Conservation (phyloP, 2,797 vertebrate species). For the Microhierax caerulescens region DNA sequence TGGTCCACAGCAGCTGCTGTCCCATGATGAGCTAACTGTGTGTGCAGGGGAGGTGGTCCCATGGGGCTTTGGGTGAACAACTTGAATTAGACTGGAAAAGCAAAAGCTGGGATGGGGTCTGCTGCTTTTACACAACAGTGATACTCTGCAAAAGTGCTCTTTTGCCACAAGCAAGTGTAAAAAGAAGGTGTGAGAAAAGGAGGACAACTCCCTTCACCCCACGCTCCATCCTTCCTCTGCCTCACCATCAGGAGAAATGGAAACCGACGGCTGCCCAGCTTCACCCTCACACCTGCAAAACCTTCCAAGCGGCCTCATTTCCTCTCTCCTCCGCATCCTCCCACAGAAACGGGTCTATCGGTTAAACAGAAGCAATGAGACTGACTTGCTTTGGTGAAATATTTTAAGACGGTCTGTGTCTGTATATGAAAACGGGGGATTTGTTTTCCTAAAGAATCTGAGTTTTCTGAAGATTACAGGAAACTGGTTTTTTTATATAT, state of each 20-base stretch:
- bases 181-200: neutral
- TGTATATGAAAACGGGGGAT: neutral
- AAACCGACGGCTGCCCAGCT: neutral
- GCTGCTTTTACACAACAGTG: neutral
- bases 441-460: neutral
- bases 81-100: neutral
- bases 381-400: neutral
- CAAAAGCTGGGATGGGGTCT: neutral
- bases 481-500: neutral
- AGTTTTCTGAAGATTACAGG: neutral
- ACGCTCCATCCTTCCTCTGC: fast-evolving
- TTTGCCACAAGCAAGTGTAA: neutral
- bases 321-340: slow-evolving; percentile 34
- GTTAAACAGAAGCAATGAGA: neutral
- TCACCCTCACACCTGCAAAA: slow-evolving; percentile 29
- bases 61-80: neutral
- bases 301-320: slow-evolving; percentile 18
- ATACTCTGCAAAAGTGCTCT: neutral
- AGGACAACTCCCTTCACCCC: neutral
- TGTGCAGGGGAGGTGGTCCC: neutral
- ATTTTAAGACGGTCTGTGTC: neutral
- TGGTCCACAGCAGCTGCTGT: neutral
- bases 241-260: neutral
- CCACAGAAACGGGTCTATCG: slow-evolving; percentile 6
- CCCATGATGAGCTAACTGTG: neutral